phyloP scores from a whole-genome alignment of 2,113 vertebrate genomes.

The Sebastes schlegelii region DNA sequence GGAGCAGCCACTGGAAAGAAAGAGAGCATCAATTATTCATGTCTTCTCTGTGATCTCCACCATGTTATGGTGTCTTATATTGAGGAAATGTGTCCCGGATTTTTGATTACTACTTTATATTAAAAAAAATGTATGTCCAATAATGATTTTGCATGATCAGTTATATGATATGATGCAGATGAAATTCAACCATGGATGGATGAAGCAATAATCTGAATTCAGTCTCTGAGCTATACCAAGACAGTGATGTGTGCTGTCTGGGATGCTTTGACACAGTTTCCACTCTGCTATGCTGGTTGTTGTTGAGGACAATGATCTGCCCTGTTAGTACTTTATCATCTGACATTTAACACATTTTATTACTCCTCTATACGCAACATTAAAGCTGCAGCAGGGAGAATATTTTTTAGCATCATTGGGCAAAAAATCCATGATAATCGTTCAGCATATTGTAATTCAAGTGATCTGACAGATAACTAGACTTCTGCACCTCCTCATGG shows the following conservation, averaged over 20 bases:
- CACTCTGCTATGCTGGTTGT: neutral
- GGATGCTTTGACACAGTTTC: slow-evolving; percentile 20
- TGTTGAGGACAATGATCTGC: slow-evolving; percentile 41
- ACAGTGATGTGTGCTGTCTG: slow-evolving; percentile 49
- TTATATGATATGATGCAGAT: neutral
- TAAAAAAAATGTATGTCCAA: neutral
- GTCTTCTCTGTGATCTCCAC: neutral
- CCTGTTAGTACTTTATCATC: slow-evolving; percentile 19
- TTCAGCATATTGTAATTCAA: no score
- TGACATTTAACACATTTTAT: slow-evolving; percentile 14
- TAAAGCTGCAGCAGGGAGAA: no score
- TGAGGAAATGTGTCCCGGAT: slow-evolving; percentile 3
- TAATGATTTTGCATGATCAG: neutral
- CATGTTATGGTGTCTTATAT: neutral
- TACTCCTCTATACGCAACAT: neutral
- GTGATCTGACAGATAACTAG: no score
- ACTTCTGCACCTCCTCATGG: no score
- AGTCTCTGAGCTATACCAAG: neutral
- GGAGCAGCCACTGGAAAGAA: slow-evolving; percentile 17
- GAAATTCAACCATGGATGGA: neutral
- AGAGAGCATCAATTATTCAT: slow-evolving; percentile 51
- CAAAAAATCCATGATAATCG: no score
- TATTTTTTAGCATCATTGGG: no score
- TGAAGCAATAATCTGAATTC: slow-evolving; percentile 8
- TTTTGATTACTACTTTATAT: neutral